Base-by-base conservation (phyloP, 92 coral and sea anemone genomes). In the Porites divaricata region DNA sequence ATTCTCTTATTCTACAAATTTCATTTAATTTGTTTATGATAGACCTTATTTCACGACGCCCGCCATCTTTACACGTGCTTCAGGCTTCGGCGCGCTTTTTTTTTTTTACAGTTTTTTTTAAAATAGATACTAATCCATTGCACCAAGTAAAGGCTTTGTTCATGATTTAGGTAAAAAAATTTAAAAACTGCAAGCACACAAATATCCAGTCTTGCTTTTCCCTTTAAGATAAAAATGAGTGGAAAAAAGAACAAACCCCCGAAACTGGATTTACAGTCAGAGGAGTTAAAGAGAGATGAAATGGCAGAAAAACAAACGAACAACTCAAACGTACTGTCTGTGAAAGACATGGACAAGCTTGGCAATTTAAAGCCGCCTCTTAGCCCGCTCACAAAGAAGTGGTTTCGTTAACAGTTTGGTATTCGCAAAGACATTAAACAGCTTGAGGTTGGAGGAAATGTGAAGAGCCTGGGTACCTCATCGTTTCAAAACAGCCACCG, bases 331-430 rank as follows among this genome's bases (percentile, higher is more conserved):
- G 22, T 82, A 16, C 76, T 21, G 48, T 58, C 70, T 7, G n/a
- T 56, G 14, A 71, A 70, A n/a, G 86, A 70, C 64, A 74, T 26
- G 63, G 81, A 75, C 35, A 75, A 65, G 65, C 67, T 75, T 5
- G 67, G 45, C 5, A 56, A 59, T 5, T 63, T 75, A 2, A 64
- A 67, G 25, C 70, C 84, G 25, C 87, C 85, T 6, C 15, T 71
- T 7, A 84, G 86, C 58, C 87, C 90, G 15, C 81, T 87, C 14
- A 75, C 90, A 22, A 90, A 90, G 75, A 85, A 73, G 63, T 86
- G 93, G 93, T 90, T 86, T 84, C 82, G 93, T 24, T 80, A 90
- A 68, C 93, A 90, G 53, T 90, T 90, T 81, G 93, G 93, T 21
- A 86, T 90, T 63, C 87, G 90, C 48, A 81, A 57, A 71, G 62